Evolutionary conservation across 2,888 invertebrate genomes (phyloP).

Genomic region (Chloromyia formosa): DNA sequence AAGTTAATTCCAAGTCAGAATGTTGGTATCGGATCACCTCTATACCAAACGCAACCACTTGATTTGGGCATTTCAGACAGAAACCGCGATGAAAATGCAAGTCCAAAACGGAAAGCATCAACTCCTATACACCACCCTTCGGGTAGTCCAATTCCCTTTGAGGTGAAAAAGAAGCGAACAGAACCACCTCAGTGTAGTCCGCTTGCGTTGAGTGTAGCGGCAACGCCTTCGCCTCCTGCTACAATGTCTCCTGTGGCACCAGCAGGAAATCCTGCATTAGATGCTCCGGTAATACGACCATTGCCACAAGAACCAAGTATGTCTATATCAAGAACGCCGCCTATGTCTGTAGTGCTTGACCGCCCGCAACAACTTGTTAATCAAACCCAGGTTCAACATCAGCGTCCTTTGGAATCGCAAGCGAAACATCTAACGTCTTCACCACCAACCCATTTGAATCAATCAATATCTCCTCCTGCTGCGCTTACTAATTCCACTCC

Average conservation of each 20-base stretch:
- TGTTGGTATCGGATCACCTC: constrained; percentile 58
- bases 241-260: constrained; percentile 71
- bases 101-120: constrained; percentile 73
- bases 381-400: constrained; percentile 14
- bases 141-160: constrained; percentile 66
- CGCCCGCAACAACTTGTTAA: constrained; percentile 23
- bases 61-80: constrained; percentile 75
- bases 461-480: constrained; percentile 20
- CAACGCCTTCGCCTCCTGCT: constrained; percentile 55
- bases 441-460: neutral
- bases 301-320: neutral
- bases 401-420: neutral
- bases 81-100: constrained; percentile 56
- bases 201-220: constrained; percentile 49
- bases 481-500: neutral
- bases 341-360: neutral
- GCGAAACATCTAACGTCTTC: constrained; percentile 1
- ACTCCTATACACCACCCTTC: constrained; percentile 66
- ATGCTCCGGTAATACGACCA: neutral
- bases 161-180: constrained; percentile 72
- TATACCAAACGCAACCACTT: constrained; percentile 80
- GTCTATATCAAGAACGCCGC: constrained; percentile 5
- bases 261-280: constrained; percentile 54
- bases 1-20: constrained; percentile 63
- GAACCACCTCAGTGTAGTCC: constrained; percentile 62